Base-by-base conservation (phyloP, 1,140 invertebrate genomes). In the Ceratosolen fusciceps region DNA sequence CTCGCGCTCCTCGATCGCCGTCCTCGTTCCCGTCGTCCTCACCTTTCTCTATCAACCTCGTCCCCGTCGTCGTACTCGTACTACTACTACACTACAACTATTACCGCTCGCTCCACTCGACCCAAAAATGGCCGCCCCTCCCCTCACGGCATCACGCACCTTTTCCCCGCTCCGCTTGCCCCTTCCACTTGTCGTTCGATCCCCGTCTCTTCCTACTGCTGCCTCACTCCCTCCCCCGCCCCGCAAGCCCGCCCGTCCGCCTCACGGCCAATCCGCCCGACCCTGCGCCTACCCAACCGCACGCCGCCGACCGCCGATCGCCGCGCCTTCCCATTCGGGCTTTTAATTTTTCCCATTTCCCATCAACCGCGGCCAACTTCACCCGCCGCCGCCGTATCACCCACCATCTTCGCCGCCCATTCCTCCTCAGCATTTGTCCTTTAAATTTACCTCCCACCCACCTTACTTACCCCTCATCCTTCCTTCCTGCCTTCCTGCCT, bases 121-220 rank as follows among this genome's bases (percentile, higher is more conserved):
- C 74, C 74, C 60, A 65, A 75, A 75, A 75, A 75, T 75, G 74
- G 74, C 74, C 26, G 74, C 60, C 74, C 74, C 74, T 75, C 74
- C 74, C 62, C 65, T 71, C 65, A n/a, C 14, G 65, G 26, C 65
- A 58, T 71, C 75, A 68, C 67, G 56, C 75, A 77, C 75, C 75
- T 71, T 70, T 71, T 67, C 43, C 62, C 39, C 10, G 8, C 19
- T 0, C 16, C 34, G 19, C 62, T 21, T 21, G 5, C 26, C 62
- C 39, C 62, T 39, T 9, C 8, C 58, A 26, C 62, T 21, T 7
- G 43, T 37, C 49, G 0, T 19, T 52, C 70, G 2, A 1, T 56
- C 67, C 29, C 68, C 16, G 4, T 49, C 37, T 47, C 68, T 52
- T 14, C 39, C 73, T n/a, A 3, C 73, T 16, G 49, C 8, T 19